Percentiles rank a stretch among this genome's conserved stretches.
phyloP scores from a whole-genome alignment of 2,113 vertebrate genomes.

The Podilymbus podiceps region DNA sequence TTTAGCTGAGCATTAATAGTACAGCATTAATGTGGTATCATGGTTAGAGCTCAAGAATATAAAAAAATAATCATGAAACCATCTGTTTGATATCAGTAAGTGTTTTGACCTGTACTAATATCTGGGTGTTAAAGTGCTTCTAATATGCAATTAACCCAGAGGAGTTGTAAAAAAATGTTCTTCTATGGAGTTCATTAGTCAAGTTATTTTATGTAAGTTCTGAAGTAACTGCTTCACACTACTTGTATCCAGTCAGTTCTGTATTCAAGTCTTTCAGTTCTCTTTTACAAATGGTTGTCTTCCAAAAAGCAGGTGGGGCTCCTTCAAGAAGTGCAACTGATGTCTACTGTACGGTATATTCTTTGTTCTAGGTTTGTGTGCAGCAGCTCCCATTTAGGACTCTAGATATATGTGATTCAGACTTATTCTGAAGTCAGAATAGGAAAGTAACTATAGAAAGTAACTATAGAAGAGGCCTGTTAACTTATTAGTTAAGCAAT shows the following conservation, averaged over 20 bases:
- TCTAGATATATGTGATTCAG: not conserved
- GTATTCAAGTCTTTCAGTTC: not conserved
- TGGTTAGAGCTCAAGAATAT: not conserved
- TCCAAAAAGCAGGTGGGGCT: not conserved
- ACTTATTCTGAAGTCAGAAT: not conserved
- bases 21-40: not conserved
- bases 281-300: not conserved
- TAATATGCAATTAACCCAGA: not conserved
- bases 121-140: not conserved
- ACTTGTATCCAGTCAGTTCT: not conserved
- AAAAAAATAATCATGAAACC: not conserved
- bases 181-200: not conserved
- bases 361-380: not conserved
- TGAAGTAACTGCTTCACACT: not conserved
- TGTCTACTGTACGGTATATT: not conserved
- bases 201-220: not conserved
- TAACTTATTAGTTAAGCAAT: not conserved
- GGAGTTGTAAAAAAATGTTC: not conserved
- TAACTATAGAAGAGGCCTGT: not conserved
- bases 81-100: not conserved
- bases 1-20: not conserved
- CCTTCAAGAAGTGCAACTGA: not conserved
- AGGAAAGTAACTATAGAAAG: not conserved
- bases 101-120: not conserved
- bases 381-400: not conserved